Base-by-base conservation (phyloP, 2,797 vertebrate genomes). In the Chlorospingus flavigularis region DNA sequence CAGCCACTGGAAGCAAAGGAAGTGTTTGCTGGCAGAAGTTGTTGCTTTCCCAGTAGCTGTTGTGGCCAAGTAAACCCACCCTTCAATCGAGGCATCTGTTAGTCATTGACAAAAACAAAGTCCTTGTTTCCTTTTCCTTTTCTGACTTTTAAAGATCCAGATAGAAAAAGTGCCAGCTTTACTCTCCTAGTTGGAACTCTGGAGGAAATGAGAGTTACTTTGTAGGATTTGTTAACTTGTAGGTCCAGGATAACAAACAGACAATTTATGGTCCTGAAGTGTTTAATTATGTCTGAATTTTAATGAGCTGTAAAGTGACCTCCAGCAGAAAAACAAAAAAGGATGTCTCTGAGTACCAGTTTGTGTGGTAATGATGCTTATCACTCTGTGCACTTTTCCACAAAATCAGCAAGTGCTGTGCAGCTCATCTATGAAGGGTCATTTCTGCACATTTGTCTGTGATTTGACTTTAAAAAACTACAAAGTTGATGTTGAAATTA, bases 81-180 rank as follows among this genome's bases (percentile, higher is more conserved):
- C 80, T 96, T 86, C 74, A 78, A 14, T 91, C 31, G 33, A 82
- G 30, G 77, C 92, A 70, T 96, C 88, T 88, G 86, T 90, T 93
- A 81, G 14, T 96, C 80, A 35, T 54, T 86, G 92, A 83, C 47
- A 86, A 83, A 94, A 95, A 31, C 57, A 58, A 90, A 93, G 60
- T 94, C 62, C 66, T 90, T 78, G 77, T 78, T 88, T 90, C 66
- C 86, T 90, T 91, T 91, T 84, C 62, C 42, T 88, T 83, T 68
- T 92, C n/a, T 66, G 67, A 75, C 43, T 87, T 93, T 58, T 40
- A 75, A 39, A 93, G 91, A 92, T 78, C 35, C 62, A 61, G 54
- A 61, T 21, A 62, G 67, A 87, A 81, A 24, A 39, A 75, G 35
- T 57, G 35, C 45, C 76, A 90, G 42, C 58, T 75, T 90, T 82